Evolutionary conservation across 92 coral and sea anemone genomes (phyloP), one percentile per base, ranked within the genome.

Genomic region (Phenganax marumi): DNA sequence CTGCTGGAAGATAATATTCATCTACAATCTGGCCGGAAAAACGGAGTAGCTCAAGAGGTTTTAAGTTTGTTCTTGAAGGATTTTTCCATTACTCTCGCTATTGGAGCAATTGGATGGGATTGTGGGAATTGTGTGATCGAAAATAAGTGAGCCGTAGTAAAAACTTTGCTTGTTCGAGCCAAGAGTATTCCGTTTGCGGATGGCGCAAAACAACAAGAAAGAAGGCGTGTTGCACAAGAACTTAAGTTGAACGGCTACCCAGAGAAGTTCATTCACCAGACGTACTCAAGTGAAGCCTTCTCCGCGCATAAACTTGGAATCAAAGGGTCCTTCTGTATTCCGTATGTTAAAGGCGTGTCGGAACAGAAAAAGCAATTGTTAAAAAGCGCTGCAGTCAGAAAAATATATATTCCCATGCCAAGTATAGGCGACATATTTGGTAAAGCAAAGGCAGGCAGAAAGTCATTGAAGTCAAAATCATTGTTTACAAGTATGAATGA

Each of bases 121-220:
- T n/a, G n/a, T n/a, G n/a, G n/a, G n/a, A n/a, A n/a, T n/a, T n/a
- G n/a, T n/a, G n/a, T n/a, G n/a, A 52, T 49, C n/a, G 46, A 58
- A 47, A 58, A 70, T 63, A 80, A 80, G 64, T 25, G 43, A 26
- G 56, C 84, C 14, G 75, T 80, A 19, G 51, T 80, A 64, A 80
- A 80, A 50, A 39, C 75, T 54, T 72, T 80, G 21, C 47, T 66
- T 39, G 84, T 64, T 60, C 54, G 55, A 51, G 73, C 83, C 0
- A 17, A 57, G 8, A 17, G 19, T 51, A 62, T 77, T 63, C 82
- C 76, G 60, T 80, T 75, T 21, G 14, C 19, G 43, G 60, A 64
- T 7, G 21, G 8, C 1, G 8, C 3, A 18, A 18, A 58, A 13
- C n/a, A 58, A 23, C 9, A 18, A 8, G 65, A 58, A 18, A 58